Percentiles rank a stretch among this genome's conserved stretches.
phyloP scores from a whole-genome alignment of 2,797 vertebrate species.

The Hypotaenidia okinawae region DNA sequence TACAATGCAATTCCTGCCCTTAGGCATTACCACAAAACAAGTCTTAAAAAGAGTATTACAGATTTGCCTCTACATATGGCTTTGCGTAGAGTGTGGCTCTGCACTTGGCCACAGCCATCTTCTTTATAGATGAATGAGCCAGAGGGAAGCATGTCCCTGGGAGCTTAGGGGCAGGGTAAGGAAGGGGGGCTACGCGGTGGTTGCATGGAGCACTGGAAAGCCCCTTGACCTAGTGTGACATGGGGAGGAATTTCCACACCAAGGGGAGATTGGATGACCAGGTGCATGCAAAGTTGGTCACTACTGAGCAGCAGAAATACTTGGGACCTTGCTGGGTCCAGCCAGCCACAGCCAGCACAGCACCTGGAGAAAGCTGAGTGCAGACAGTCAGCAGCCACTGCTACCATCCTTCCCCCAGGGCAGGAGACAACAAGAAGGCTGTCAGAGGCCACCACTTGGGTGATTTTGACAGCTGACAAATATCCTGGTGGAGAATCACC shows the following conservation, averaged over 20 bases:
- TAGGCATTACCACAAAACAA: conserved; percentile 15
- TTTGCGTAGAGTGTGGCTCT: not conserved
- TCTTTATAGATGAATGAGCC: not conserved
- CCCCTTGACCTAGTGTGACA: not conserved
- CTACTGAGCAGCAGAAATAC: not conserved
- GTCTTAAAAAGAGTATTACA: not conserved
- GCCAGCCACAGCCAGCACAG: not conserved
- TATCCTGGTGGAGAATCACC: conserved; percentile 15
- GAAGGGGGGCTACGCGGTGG: not conserved
- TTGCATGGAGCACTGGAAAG: not conserved
- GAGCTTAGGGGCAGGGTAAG: not conserved
- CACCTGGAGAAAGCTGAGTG: not conserved
- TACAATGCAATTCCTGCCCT: conserved; percentile 11
- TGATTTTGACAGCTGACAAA: conserved; percentile 53
- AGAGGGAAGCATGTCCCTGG: not conserved
- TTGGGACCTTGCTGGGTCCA: not conserved
- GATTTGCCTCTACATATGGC: not conserved
- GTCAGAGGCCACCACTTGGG: not conserved
- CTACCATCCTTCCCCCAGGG: not conserved
- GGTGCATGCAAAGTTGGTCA: not conserved
- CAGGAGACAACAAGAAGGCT: not conserved
- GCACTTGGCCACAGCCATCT: not conserved
- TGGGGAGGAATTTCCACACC: not conserved
- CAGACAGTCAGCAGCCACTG: not conserved
- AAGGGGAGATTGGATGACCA: not conserved